Percentiles rank a stretch among this genome's conserved stretches.
These are phyloP conservation scores for Delichon dasypus DNA, from an alignment of 2,797 vertebrate genomes.

Conservation along the genomic window DNA sequence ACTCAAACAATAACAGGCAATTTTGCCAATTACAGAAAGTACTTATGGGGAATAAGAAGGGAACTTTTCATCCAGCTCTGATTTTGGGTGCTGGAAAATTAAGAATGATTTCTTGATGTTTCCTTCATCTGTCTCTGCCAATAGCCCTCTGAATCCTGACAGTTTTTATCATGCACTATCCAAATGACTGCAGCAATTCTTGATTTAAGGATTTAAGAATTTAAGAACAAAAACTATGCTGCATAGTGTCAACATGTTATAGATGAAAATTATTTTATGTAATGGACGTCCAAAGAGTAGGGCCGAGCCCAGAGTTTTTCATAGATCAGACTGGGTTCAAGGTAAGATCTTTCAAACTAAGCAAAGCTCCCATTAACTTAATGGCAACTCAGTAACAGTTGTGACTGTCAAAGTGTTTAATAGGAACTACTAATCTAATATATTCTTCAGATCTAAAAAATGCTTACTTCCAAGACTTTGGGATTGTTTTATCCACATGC, in stretches of 20 bases:
- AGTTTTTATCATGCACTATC: not conserved
- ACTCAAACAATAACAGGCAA: slow-evolving; percentile 59
- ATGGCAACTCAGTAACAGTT: not conserved
- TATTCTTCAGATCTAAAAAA: not conserved
- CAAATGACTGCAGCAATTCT: not conserved
- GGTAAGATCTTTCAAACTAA: not conserved
- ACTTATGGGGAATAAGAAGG: slow-evolving; percentile 50
- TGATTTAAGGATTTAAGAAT: not conserved
- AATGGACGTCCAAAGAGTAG: not conserved
- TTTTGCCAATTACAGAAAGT: slow-evolving; percentile 57
- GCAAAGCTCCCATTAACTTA: not conserved
- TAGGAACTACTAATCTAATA: not conserved
- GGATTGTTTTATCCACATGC: not conserved
- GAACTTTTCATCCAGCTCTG: slow-evolving; percentile 59
- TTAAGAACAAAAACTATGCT: not conserved
- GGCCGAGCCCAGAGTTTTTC: not conserved
- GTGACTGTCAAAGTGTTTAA: not conserved
- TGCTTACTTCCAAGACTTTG: not conserved
- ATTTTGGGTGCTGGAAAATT: slow-evolving; percentile 12
- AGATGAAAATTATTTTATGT: not conserved
- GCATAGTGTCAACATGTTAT: not conserved
- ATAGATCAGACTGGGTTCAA: not conserved
- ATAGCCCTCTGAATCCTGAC: not conserved
- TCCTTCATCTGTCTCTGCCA: not conserved
- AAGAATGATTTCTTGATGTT: slow-evolving; percentile 7